Base-by-base conservation (phyloP, 2,113 vertebrate species). In the Barbus barbus region DNA sequence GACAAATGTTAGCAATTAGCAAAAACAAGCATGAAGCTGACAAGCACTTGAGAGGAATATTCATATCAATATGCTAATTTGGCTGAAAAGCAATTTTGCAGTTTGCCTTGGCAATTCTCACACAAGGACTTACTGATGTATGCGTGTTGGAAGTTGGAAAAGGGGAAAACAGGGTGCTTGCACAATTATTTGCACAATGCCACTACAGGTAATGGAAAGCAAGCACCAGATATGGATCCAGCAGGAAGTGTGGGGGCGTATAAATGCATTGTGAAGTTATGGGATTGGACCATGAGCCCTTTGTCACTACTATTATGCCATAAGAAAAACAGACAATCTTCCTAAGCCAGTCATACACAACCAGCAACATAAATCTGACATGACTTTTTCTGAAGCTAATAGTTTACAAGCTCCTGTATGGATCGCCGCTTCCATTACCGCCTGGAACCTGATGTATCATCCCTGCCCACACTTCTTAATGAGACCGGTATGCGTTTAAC, bases 11-110 rank as follows among this genome's bases (percentile, higher is more conserved):
- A 63, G 58, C 60, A 41, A 80, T 65, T 46, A 65, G 78, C 36
- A 80, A 63, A 65, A 65, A 63, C 78, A 80, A 65, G 78, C 24
- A 0, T 31, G 60, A 46, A 36, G 36, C 14, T 80, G 78, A 65
- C 78, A 65, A 65, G 38, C 60, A 48, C 76, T 46, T 65, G 38
- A 65, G 78, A 63, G 53, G 31, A 58, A 78, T 78, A 78, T 78
- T 78, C 28, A 78, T 78, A 78, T 78, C 76, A 61, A 60, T 60
- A 78, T 78, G 76, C 76, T 60, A 60, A 78, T 61, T 78, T 60
- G 20, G 53, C 22, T 26, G 78, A 80, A 80, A 80, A 48, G 58
- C 78, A 65, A 65, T 67, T 65, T 65, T 46, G 38, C 60, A 28
- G 38, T 80, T 48, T 44, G 78, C 78, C 58, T 65, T 46, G 24